These are phyloP conservation scores for Aphelocoma coerulescens DNA, from an alignment of 2,113 vertebrate species.

Conservation along the genomic window DNA sequence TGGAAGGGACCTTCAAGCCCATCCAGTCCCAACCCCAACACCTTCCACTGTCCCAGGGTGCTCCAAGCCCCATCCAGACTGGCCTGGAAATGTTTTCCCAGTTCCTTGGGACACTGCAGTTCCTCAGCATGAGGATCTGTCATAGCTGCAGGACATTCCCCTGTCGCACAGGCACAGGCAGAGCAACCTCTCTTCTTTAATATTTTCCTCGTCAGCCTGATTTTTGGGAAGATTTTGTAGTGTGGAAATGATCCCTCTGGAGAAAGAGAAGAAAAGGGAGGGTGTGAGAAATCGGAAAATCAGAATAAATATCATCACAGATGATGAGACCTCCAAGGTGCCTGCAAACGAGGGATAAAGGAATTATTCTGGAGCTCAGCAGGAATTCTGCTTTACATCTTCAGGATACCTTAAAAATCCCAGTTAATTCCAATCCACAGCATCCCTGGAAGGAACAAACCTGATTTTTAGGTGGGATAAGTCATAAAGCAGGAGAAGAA, in stretches of 20 bases:
- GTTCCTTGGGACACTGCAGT: background rate
- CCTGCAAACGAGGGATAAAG: background rate
- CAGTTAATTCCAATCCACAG: background rate
- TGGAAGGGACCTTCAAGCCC: background rate
- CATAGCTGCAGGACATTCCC: background rate
- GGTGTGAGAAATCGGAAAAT: background rate
- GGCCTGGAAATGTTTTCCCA: background rate
- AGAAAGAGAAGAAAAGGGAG: background rate
- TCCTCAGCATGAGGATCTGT: background rate
- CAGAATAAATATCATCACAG: background rate
- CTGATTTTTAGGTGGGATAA: background rate
- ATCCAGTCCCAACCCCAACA: background rate
- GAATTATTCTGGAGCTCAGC: background rate
- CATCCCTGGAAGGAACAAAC: background rate
- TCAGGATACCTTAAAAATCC: fast-evolving
- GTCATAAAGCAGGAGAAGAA: background rate
- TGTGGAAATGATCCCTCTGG: background rate
- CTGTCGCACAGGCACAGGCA: background rate
- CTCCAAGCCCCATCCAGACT: fast-evolving
- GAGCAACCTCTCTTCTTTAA: background rate
- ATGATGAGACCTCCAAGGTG: background rate
- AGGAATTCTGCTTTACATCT: background rate
- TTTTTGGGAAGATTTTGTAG: background rate
- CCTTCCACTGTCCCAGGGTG: background rate
- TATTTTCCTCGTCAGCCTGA: background rate